Evolutionary conservation across 2,113 vertebrate genomes (phyloP).

Genomic region (Pipra filicauda): DNA sequence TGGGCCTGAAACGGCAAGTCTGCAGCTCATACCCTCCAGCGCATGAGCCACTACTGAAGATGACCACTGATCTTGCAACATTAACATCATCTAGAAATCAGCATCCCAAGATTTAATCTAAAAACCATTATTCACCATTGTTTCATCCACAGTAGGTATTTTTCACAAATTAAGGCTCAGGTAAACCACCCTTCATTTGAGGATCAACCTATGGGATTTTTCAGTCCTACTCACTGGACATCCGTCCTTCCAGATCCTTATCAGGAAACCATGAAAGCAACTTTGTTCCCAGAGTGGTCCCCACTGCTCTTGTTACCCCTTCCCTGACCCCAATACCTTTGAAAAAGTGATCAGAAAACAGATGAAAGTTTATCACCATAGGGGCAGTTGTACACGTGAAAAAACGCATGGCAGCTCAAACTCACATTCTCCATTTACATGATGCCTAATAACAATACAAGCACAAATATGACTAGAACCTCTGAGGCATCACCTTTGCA

Average conservation of each 20-base stretch:
- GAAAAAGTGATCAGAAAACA: neutral
- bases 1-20: neutral
- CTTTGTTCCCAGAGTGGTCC: neutral
- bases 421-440: neutral
- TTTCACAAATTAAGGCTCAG: neutral
- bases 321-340: neutral
- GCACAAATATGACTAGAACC: neutral
- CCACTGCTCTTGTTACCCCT: neutral
- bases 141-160: neutral
- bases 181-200: neutral
- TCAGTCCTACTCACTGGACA: neutral
- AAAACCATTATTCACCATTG: neutral
- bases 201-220: neutral
- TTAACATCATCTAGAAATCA: neutral
- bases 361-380: neutral
- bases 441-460: neutral
- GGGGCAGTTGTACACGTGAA: neutral
- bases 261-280: neutral
- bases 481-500: neutral
- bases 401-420: fast-evolving
- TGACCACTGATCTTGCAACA: neutral
- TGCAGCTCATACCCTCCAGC: neutral
- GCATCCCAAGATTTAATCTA: neutral
- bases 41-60: neutral
- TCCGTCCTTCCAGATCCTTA: neutral